Conservation (phyloP, 1,140 invertebrate genomes). For the Euborellia annulipes region DNA sequence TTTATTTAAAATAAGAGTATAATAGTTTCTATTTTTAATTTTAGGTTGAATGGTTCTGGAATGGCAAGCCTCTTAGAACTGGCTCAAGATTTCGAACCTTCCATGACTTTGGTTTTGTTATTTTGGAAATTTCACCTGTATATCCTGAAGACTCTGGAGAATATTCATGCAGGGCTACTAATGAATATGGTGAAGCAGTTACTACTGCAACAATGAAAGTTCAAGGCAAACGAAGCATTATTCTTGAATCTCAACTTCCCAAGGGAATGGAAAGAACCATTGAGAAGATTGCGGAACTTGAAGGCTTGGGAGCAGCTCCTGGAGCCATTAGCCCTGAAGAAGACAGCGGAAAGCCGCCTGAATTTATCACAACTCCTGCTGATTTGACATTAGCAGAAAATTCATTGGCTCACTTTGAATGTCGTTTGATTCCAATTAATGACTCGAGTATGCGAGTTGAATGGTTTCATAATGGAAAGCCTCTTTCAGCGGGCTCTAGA, state of each 20-base stretch:
- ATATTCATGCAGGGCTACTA: conserved; percentile 79
- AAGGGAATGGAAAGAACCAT: conserved; percentile 87
- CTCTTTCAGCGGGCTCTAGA: conserved; percentile 68
- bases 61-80: conserved; percentile 74
- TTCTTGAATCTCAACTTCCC: conserved; percentile 77
- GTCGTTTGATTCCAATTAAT: conserved; percentile 72
- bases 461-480: conserved; percentile 93
- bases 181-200: conserved; percentile 85
- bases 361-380: conserved; percentile 76
- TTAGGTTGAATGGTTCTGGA: conserved; percentile 88
- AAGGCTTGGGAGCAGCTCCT: conserved; percentile 58
- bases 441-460: conserved; percentile 87
- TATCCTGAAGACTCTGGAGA: conserved; percentile 89
- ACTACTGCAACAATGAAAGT: conserved; percentile 83
- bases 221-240: conserved; percentile 69
- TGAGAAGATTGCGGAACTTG: conserved; percentile 81
- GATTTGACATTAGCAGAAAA: conserved; percentile 78
- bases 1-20: conserved; percentile 11
- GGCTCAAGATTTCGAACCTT: conserved; percentile 84
- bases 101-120: conserved; percentile 90
- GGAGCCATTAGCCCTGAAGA: conserved; percentile 49
- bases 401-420: conserved; percentile 82
- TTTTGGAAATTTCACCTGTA: conserved; percentile 85
- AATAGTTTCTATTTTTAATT: conserved; percentile 11
- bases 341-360: conserved; percentile 76